A percentile compares a stretch with the other conserved stretches of the same genome.
Evolutionary conservation across 92 coral and sea anemone genomes (phyloP).

Genomic region (Epizoanthus ramosus): DNA sequence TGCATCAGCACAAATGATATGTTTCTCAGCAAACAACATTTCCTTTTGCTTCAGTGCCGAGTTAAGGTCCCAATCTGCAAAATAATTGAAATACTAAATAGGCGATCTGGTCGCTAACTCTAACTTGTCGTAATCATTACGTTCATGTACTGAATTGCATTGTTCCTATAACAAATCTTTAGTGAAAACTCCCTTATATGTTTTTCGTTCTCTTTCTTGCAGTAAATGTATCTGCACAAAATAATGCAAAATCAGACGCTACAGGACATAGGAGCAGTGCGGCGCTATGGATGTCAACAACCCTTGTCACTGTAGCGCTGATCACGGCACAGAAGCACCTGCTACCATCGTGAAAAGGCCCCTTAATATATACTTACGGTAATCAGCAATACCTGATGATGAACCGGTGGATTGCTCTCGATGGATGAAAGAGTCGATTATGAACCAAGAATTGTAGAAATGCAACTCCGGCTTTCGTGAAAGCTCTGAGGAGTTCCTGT

Average conservation of each 20-base stretch:
- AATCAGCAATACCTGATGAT: background rate
- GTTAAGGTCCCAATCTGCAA: no score
- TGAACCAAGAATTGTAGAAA: background rate
- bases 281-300: background rate
- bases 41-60: no score
- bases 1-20: no score
- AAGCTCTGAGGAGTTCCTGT: background rate
- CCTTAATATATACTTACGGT: background rate
- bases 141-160: background rate
- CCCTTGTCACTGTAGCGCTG: background rate
- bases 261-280: background rate
- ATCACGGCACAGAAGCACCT: background rate
- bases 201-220: background rate
- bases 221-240: slow-evolving; percentile 10
- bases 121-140: no score
- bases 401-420: no score
- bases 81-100: no score
- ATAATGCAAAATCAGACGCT: background rate
- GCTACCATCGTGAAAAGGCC: no score
- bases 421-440: no score
- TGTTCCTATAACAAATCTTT: background rate
- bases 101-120: no score
- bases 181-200: background rate
- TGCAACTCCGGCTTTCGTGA: background rate
- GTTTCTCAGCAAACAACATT: no score